phyloP scores from a whole-genome alignment of 2,113 vertebrate genomes.

The Epinephelus lanceolatus region DNA sequence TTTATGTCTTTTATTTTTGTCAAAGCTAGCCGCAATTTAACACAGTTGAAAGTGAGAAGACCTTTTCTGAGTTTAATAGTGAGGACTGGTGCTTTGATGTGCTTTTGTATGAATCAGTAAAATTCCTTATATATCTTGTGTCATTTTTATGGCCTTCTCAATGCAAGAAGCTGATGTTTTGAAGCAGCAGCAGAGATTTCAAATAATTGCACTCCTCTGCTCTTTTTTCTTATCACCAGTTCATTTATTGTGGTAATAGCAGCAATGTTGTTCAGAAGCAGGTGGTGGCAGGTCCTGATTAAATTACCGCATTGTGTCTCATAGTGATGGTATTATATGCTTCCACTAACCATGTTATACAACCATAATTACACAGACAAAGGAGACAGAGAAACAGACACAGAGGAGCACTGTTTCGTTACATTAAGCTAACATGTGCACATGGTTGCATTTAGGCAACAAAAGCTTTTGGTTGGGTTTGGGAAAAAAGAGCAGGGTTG shows the following conservation, averaged over 20 bases:
- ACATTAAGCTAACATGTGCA: no score
- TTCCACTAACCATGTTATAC: constrained; percentile 62
- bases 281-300: constrained; percentile 66
- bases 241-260: constrained; percentile 42
- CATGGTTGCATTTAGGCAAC: no score
- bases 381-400: constrained; percentile 5
- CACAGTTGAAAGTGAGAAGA: not conserved
- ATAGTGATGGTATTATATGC: constrained; percentile 68
- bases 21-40: not conserved
- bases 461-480: no score
- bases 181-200: not conserved
- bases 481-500: no score
- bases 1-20: not conserved
- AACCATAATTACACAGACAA: constrained; percentile 37
- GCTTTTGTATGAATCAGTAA: not conserved
- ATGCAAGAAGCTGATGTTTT: not conserved
- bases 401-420: not conserved
- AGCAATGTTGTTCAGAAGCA: constrained; percentile 50
- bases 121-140: not conserved
- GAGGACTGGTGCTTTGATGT: not conserved
- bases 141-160: not conserved
- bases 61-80: not conserved
- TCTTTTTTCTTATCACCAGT: not conserved
- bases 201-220: not conserved
- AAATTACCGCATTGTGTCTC: constrained; percentile 61